These are phyloP conservation scores for Electrona antarctica DNA, from an alignment of 2,113 vertebrate species.

Conservation along the genomic window DNA sequence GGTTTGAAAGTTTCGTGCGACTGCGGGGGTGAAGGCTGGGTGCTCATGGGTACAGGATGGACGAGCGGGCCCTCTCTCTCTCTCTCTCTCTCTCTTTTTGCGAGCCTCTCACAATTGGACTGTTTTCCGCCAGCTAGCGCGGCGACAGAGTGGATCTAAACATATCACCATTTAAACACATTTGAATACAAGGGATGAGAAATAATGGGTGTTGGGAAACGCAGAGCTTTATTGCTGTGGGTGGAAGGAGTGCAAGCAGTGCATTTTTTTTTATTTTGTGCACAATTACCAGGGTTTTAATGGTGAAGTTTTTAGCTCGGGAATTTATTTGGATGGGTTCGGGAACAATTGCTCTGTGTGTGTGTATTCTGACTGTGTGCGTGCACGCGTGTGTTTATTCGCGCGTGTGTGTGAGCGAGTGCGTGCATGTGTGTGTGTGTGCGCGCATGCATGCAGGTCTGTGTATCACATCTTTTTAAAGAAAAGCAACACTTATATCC, in stretches of 20 bases:
- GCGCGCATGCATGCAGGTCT: conserved; percentile 8
- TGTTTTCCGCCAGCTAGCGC: conserved; percentile 52
- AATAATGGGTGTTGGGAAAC: conserved; percentile 61
- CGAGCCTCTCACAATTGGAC: conserved; percentile 40
- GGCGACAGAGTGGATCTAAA: conserved; percentile 62
- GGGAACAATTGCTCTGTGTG: conserved; percentile 25
- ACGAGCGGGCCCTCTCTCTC: conserved; percentile 7
- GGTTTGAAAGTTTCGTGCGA: conserved; percentile 68
- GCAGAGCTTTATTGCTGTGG: conserved; percentile 60
- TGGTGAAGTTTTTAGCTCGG: conserved; percentile 53
- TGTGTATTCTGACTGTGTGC: conserved; percentile 20
- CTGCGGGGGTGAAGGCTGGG: conserved; percentile 51
- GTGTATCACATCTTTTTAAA: conserved; percentile 38
- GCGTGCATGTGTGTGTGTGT: background rate
- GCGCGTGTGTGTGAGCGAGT: background rate
- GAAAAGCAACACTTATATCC: conserved; percentile 66
- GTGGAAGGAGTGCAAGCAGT: conserved; percentile 65
- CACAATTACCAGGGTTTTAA: conserved; percentile 68
- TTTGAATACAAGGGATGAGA: conserved; percentile 65
- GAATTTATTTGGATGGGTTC: conserved; percentile 22
- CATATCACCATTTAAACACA: conserved; percentile 68
- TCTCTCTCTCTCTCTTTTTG: conserved; percentile 26
- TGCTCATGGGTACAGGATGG: background rate
- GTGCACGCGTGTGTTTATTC: background rate
- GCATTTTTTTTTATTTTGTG: conserved; percentile 46